Conservation (phyloP, 2,888 invertebrate genomes). For the Cabera pusaria region DNA sequence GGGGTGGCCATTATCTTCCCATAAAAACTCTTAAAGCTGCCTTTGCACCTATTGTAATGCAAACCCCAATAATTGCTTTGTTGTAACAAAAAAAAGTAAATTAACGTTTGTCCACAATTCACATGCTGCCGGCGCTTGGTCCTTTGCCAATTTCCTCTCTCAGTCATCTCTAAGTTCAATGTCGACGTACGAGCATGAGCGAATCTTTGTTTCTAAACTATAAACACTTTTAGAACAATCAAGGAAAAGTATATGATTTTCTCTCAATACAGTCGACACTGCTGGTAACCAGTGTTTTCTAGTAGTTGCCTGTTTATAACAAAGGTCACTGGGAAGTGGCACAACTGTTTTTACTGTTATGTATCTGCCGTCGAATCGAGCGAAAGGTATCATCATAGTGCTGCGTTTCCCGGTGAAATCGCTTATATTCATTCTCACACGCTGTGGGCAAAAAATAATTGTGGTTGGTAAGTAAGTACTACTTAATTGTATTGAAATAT, state of each 20-base stretch:
- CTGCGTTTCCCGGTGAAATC: slow-evolving; percentile 75
- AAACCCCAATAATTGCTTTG: slow-evolving; percentile 26
- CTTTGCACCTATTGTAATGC: slow-evolving; percentile 21
- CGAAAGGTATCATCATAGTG: slow-evolving; percentile 73
- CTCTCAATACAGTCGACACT: slow-evolving; percentile 26
- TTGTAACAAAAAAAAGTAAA: slow-evolving; percentile 11
- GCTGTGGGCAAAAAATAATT: slow-evolving; percentile 63
- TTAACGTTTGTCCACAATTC: slow-evolving; percentile 31
- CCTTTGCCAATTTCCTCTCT: slow-evolving; percentile 65
- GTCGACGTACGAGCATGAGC: slow-evolving; percentile 40
- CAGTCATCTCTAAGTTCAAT: slow-evolving; percentile 66
- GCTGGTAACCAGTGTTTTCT: slow-evolving; percentile 41
- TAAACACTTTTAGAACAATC: slow-evolving; percentile 21
- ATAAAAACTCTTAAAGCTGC: slow-evolving; percentile 32
- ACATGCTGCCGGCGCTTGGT: slow-evolving; percentile 52
- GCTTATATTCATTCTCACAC: slow-evolving; percentile 67
- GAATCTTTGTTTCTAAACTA: slow-evolving; percentile 28
- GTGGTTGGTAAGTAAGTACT: slow-evolving; percentile 49
- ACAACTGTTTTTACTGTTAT: slow-evolving; percentile 69
- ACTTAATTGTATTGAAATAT: slow-evolving; percentile 69
- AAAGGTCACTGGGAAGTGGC: slow-evolving; percentile 78
- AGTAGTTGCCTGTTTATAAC: slow-evolving; percentile 55
- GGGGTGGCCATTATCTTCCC: slow-evolving; percentile 44
- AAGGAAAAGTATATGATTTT: slow-evolving; percentile 27
- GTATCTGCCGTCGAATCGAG: slow-evolving; percentile 71